A percentile compares a stretch with the other conserved stretches of the same genome.
These are phyloP conservation scores for Opisthocomus hoazin DNA, from an alignment of 2,113 vertebrate genomes.

Conservation along the genomic window DNA sequence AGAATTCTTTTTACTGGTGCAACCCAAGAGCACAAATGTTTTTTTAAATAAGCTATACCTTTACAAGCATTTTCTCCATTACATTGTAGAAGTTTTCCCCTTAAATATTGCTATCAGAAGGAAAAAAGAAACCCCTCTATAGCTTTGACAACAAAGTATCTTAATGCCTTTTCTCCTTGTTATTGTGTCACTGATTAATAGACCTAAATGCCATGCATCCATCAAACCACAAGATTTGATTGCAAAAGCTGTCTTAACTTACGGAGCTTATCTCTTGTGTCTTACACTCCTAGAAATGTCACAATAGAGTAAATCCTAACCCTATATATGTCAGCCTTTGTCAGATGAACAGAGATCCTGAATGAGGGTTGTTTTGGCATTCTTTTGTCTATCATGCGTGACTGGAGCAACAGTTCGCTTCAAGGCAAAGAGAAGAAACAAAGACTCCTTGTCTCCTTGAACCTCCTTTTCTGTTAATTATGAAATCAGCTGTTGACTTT, in stretches of 20 bases:
- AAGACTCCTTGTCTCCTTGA: not conserved
- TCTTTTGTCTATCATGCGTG: not conserved
- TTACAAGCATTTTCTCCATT: not conserved
- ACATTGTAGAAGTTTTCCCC: not conserved
- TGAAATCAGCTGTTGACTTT: constrained; percentile 68
- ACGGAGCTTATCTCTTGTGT: constrained; percentile 58
- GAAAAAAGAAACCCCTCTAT: constrained; percentile 32
- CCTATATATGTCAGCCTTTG: constrained; percentile 53
- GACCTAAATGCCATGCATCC: constrained; percentile 79
- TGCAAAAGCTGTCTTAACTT: constrained; percentile 57
- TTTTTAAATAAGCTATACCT: not conserved
- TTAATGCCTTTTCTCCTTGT: constrained; percentile 68
- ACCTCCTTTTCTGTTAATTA: constrained; percentile 39
- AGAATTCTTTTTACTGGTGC: not conserved
- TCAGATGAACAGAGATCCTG: not conserved
- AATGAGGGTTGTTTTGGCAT: not conserved
- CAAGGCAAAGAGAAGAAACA: constrained; percentile 3
- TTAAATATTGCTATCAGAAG: constrained; percentile 8
- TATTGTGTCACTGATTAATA: constrained; percentile 80
- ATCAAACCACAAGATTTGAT: constrained; percentile 58
- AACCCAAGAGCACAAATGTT: not conserved
- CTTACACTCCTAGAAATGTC: constrained; percentile 68
- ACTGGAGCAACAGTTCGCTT: not conserved
- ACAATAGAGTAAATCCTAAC: constrained; percentile 62
- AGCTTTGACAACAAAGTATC: constrained; percentile 77